phyloP scores from a whole-genome alignment of 2,113 vertebrate species.

The Calypte anna region DNA sequence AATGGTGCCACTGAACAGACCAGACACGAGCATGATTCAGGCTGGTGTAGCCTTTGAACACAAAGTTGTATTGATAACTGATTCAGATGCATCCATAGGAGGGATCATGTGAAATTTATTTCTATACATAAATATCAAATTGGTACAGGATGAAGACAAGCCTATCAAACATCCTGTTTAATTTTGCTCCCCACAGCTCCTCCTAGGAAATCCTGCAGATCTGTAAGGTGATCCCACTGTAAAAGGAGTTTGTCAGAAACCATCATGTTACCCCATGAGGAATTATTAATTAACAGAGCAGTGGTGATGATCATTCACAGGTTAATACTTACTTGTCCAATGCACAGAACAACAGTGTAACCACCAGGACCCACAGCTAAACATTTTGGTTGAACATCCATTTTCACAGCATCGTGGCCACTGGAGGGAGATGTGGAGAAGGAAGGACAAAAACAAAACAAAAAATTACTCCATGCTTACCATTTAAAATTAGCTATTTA shows the following conservation, averaged over 20 bases:
- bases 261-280: background rate
- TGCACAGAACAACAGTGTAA: conserved; percentile 86
- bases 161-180: background rate
- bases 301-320: background rate
- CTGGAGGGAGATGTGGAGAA: conserved; percentile 44
- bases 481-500: background rate
- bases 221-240: background rate
- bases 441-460: background rate
- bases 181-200: background rate
- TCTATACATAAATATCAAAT: background rate
- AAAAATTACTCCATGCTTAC: background rate
- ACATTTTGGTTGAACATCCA: conserved; percentile 92
- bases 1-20: background rate
- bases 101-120: background rate
- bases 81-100: background rate
- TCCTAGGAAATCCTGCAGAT: background rate
- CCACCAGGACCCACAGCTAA: conserved; percentile 85
- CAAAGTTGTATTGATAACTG: background rate
- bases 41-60: background rate
- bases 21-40: background rate
- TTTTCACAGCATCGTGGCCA: conserved; percentile 88
- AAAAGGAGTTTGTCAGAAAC: background rate
- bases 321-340: conserved; percentile 83
- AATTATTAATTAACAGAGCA: background rate
- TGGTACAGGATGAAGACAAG: background rate